Evolutionary conservation across 2,888 invertebrate species (phyloP), one percentile per base, ranked within the genome.

Genomic region (Leptogaster cylindrica): DNA sequence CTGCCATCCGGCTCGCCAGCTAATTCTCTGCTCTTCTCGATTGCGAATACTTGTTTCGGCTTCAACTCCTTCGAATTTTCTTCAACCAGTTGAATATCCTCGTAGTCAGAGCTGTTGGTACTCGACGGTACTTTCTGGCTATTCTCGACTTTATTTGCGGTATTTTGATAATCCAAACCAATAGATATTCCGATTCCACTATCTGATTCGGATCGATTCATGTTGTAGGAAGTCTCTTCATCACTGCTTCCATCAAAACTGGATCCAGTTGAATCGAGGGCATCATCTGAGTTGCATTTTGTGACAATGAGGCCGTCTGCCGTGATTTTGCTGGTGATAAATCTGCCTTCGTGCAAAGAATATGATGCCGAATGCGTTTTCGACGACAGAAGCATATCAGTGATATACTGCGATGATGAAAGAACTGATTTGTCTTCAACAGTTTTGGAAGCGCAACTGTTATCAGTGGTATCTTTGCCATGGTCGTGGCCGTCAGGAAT

Each of bases 1-100:
- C 90, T 86, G n/a, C 93, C 92, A 75, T 93, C 93, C 0, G 93
- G 93, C 75, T 92, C 92, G 6, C 92, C 93, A 6, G 92, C 92
- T 72, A 89, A 81, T 75, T 93, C 92, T 25, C 92, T 84, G 76
- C 89, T 91, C 70, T 85, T 83, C 55, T 87, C 87, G 75, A 84
- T 84, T n/a, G 82, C 82, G 8, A 84, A 83, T n/a, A 67, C 64
- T 16, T 70, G 66, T n/a, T 68, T 18, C 12, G 28, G 12, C 10
- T 67, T 69, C 12, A 4, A 2, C 10, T 39, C 12, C 14, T 65
- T 58, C n/a, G 18, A 12, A 50, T 77, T 76, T 50, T 73, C 71
- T 68, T 79, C 77, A 0, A 75, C 74, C 1, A 81, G 76, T 27
- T 81, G 80, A 33, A 81, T 81, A 52, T 81, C 81, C 71, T 81